Evolutionary conservation across 2,888 invertebrate species (phyloP), one percentile per base, ranked within the genome.

Genomic region (Chironomus tentans): DNA sequence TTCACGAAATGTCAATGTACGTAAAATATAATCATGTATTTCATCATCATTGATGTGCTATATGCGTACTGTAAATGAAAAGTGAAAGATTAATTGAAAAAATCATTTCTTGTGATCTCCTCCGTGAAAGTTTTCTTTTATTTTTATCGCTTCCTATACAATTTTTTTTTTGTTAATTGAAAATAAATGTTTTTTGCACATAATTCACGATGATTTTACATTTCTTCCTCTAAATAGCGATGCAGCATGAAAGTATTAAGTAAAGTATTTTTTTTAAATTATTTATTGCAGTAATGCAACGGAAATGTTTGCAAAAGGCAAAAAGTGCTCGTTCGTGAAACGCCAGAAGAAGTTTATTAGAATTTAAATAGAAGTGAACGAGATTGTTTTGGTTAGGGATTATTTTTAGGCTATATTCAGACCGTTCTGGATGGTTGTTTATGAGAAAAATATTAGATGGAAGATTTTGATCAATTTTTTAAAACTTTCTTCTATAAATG

Each of bases 41-140:
- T 56, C n/a, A 15, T 15, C 56, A 56, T 18, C n/a, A 56, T 7
- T 68, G 38, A 68, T 68, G 38, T 15, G 38, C 68, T 28, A 70
- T 24, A 47, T 70, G 70, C 70, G 70, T 70, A 38, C 13, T 68
- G 38, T 5, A 38, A 38, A 68, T 24, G 15, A 70, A 65, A 70
- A 70, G 70, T 70, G 48, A 70, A 70, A 70, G 21, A 48, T 13
- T 70, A 70, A 70, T 70, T 70, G 70, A 47, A 56, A 56, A 56
- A 56, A 15, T 56, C 15, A 56, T 28, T 28, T 68, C 28, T 68
- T 10, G 15, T 22, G 13, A 13, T 28, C 13, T 28, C 6, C 15
- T 24, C 38, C 69, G 70, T 47, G 70, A 70, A 70, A 70, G 70
- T 21, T 70, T n/a, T 28, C 38, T 22, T 24, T 38, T 38, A 38